A percentile compares a stretch with the other conserved stretches of the same genome.
Evolutionary conservation across 2,113 vertebrate species (phyloP).

Genomic region (Triplophysa rosa): DNA sequence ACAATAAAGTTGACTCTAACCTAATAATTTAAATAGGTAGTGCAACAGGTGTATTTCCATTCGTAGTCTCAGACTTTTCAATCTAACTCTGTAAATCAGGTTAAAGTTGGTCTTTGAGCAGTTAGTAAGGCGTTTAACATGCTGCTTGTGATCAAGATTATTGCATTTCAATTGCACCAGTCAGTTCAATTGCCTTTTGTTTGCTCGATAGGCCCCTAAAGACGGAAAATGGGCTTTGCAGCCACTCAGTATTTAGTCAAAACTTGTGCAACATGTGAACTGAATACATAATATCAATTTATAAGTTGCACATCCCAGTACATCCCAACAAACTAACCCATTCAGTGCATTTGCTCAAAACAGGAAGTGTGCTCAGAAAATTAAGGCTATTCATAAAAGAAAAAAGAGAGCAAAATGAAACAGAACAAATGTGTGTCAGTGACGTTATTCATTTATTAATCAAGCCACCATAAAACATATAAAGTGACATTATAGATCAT

Average conservation of each 20-base stretch:
- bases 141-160: neutral
- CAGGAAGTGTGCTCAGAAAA: conserved; percentile 13
- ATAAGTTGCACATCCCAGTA: neutral
- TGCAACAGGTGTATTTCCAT: neutral
- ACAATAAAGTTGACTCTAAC: no score
- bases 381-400: neutral
- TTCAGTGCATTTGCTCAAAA: neutral
- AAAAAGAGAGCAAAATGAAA: neutral
- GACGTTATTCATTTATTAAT: conserved; percentile 22
- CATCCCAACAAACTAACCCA: neutral
- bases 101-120: neutral
- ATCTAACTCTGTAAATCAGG: neutral
- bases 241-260: neutral
- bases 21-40: no score
- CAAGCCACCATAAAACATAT: neutral
- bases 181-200: conserved; percentile 36
- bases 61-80: neutral
- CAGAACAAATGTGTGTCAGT: conserved; percentile 23
- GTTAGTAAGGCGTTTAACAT: neutral
- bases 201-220: neutral
- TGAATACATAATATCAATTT: neutral
- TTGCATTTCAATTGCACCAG: conserved; percentile 21
- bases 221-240: neutral
- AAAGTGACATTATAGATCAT: neutral
- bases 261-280: neutral